These are phyloP conservation scores for Brachyopa scutellaris DNA, from an alignment of 2,888 invertebrate species.

Conservation along the genomic window DNA sequence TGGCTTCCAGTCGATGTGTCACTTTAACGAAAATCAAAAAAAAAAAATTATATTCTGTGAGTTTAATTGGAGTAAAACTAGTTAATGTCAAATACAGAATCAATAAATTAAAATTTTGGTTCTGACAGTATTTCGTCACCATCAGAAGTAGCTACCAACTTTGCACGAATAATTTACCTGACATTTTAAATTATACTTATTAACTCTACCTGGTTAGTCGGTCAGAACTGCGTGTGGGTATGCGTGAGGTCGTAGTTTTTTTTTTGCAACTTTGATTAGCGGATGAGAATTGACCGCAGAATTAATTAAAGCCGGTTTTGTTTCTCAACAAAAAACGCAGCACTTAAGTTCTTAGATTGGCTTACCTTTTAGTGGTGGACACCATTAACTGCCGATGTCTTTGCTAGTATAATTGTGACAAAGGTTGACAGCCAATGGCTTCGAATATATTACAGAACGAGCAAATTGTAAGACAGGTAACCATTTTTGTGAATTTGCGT, in stretches of 20 bases:
- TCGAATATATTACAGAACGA: too few species aligned
- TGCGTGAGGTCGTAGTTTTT: neutral
- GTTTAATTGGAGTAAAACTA: conserved; percentile 62
- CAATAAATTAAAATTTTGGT: conserved; percentile 26
- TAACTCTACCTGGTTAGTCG: too few species aligned
- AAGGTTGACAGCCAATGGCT: too few species aligned
- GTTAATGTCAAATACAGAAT: neutral
- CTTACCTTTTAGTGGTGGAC: too few species aligned
- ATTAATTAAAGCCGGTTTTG: neutral
- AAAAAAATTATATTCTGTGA: conserved; percentile 44
- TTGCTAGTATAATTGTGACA: too few species aligned
- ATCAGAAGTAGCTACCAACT: neutral
- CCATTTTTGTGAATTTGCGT: too few species aligned
- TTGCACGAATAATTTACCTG: neutral
- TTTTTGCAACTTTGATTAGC: neutral
- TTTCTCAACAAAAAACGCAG: neutral
- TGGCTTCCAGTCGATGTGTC: conserved; percentile 10
- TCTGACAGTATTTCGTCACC: conserved; percentile 56
- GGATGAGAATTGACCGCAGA: neutral
- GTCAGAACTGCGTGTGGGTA: too few species aligned
- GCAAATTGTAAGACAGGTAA: too few species aligned
- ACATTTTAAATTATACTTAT: too few species aligned
- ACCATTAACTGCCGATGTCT: too few species aligned
- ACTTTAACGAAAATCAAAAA: conserved; percentile 47
- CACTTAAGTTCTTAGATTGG: neutral